Conservation (phyloP, 92 coral and sea anemone genomes). For the Porites divaricata region DNA sequence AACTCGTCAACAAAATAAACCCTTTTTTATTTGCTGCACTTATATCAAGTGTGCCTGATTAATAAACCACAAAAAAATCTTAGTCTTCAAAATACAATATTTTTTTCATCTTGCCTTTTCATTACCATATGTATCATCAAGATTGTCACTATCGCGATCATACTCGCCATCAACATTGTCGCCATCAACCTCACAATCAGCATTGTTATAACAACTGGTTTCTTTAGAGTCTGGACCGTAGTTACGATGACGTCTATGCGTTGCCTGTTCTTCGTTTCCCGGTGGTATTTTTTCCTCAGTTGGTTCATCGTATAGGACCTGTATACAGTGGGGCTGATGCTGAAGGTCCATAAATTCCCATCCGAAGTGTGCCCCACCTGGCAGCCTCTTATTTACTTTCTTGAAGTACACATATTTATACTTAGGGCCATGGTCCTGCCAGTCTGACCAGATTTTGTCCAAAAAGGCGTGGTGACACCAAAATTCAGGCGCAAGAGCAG, state of each 20-base stretch:
- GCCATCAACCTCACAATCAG: not conserved
- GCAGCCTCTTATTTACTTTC: slow-evolving; percentile 42
- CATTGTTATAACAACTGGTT: not conserved
- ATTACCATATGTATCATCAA: too few species aligned
- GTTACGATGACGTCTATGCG: not conserved
- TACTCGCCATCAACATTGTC: not conserved
- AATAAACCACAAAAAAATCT: too few species aligned
- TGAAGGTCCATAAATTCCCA: slow-evolving; percentile 52
- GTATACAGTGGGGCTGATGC: slow-evolving; percentile 70
- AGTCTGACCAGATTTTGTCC: slow-evolving; percentile 96
- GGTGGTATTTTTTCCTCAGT: slow-evolving; percentile 13
- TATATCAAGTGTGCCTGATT: too few species aligned
- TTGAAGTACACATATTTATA: slow-evolving; percentile 59
- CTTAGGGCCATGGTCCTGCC: slow-evolving; percentile 83
- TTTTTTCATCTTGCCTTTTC: too few species aligned
- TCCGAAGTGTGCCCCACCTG: slow-evolving; percentile 61
- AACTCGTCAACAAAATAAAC: too few species aligned
- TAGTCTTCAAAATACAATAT: too few species aligned
- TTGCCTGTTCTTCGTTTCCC: not conserved
- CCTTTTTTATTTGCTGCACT: too few species aligned
- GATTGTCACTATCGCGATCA: not conserved
- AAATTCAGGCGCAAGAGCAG: slow-evolving; percentile 89
- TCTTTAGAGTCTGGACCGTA: slow-evolving; percentile 2
- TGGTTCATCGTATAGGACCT: slow-evolving; percentile 54
- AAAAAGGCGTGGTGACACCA: slow-evolving; percentile 92